Evolutionary conservation across 2,888 invertebrate genomes (phyloP).

Genomic region (Andricus curvator): DNA sequence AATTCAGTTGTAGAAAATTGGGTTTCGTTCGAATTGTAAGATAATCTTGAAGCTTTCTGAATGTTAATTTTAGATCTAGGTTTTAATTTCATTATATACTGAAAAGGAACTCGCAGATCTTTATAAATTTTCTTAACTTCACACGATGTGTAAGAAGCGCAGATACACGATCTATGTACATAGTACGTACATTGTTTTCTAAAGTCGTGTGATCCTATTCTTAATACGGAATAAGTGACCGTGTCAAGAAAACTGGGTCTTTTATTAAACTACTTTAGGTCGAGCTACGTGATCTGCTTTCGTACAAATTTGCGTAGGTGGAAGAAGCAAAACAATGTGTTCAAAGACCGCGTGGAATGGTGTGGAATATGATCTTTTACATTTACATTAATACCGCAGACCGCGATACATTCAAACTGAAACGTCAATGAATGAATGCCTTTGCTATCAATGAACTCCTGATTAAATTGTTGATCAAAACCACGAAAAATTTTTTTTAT

Average conservation of each 20-base stretch:
- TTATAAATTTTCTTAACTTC: conserved; percentile 10
- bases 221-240: conserved; percentile 36
- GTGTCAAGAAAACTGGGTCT: conserved; percentile 35
- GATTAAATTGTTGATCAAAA: not conserved
- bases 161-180: not conserved
- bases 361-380: conserved; percentile 21
- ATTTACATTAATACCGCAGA: conserved; percentile 13
- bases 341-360: conserved; percentile 33
- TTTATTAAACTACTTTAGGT: conserved; percentile 35
- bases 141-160: not conserved
- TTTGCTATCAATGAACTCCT: conserved; percentile 1
- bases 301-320: conserved; percentile 35
- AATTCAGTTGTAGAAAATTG: not conserved
- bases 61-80: not conserved
- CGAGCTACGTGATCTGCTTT: conserved; percentile 23
- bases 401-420: conserved; percentile 15
- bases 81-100: not conserved
- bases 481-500: too few species aligned
- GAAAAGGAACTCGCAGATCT: not conserved
- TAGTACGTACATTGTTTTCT: conserved; percentile 29
- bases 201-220: conserved; percentile 32
- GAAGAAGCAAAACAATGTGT: conserved; percentile 37
- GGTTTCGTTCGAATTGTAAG: not conserved
- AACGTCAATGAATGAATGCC: not conserved
- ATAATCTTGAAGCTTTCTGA: not conserved